Conservation (phyloP, 2,888 invertebrate genomes). For the Capitulum mitella region DNA sequence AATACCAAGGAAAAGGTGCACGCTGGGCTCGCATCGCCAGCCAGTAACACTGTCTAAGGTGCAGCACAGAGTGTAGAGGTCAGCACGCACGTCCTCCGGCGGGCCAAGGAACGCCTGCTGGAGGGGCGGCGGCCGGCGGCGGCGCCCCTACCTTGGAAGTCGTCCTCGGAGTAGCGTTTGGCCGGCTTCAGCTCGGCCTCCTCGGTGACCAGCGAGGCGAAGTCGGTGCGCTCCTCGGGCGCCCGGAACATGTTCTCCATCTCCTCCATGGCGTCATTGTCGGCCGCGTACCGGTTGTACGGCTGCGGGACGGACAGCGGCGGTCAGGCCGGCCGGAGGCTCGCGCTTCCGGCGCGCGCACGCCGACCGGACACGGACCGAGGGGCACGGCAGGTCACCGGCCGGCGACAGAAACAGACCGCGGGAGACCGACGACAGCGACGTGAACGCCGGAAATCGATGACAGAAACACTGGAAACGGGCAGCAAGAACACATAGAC, state of each 20-base stretch:
- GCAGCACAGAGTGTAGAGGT: too few species aligned
- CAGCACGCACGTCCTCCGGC: too few species aligned
- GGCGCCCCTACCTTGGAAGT: neutral
- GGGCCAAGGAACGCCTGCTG: too few species aligned
- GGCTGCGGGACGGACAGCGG: neutral
- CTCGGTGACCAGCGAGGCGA: neutral
- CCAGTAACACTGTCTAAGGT: too few species aligned
- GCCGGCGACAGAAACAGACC: too few species aligned
- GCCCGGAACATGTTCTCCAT: slow-evolving; percentile 24
- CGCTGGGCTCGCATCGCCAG: too few species aligned
- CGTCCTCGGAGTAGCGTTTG: neutral
- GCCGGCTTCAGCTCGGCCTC: neutral
- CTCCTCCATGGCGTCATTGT: slow-evolving; percentile 24
- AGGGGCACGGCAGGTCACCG: neutral
- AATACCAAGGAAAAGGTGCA: too few species aligned
- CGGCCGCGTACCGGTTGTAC: slow-evolving; percentile 11
- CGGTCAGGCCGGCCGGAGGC: neutral
- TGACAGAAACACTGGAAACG: too few species aligned
- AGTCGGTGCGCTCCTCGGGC: slow-evolving; percentile 20
- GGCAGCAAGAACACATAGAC: too few species aligned
- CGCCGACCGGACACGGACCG: neutral
- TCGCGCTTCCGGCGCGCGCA: neutral
- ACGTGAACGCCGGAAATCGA: too few species aligned
- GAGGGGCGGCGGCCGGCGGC: too few species aligned
- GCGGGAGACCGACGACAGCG: too few species aligned